Base-by-base conservation (phyloP, 1,140 invertebrate genomes). In the Trialeurodes vaporariorum region DNA sequence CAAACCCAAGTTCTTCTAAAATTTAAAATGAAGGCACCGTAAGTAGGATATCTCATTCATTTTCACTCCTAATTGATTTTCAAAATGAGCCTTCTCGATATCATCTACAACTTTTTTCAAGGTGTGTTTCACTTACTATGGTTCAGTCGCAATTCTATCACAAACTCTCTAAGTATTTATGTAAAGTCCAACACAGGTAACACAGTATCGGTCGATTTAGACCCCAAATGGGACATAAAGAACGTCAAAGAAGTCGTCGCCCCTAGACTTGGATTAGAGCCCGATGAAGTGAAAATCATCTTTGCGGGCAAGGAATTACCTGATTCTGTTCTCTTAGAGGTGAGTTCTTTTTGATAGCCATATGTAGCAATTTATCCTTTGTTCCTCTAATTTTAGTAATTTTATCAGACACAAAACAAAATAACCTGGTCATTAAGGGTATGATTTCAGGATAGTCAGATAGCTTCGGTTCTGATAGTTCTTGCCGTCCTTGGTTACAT, bases 271-370 rank as follows among this genome's bases (percentile, higher is more conserved):
- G 87, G 86, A 0, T 79, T 89, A 63, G 75, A 82, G 59, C 83
- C 86, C 1, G 83, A 88, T 24, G 87, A 92, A 74, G 80, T 92
- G 1, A 89, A 89, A 76, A 90, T 93, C 60, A 92, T 93, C 75
- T 90, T 93, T 77, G 90, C 90, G 61, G 91, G 91, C 21, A 92
- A 91, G 77, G 88, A 92, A 75, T 76, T 93, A 0, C 84, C 86
- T 67, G 87, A 92, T 77, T 83, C 86, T 13, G 85, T 84, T 17
- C 81, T 85, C 58, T 83, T 92, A 69, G 83, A 87, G 78, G 89
- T 90, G 77, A 49, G 34, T n/a, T n/a, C n/a, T n/a, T n/a, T n/a
- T n/a, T n/a, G n/a, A n/a, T n/a, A n/a, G n/a, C n/a, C n/a, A n/a
- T n/a, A n/a, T n/a, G n/a, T n/a, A n/a, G n/a, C n/a, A n/a, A n/a